Conservation (phyloP, 2,113 vertebrate genomes). For the Colossoma macropomum region DNA sequence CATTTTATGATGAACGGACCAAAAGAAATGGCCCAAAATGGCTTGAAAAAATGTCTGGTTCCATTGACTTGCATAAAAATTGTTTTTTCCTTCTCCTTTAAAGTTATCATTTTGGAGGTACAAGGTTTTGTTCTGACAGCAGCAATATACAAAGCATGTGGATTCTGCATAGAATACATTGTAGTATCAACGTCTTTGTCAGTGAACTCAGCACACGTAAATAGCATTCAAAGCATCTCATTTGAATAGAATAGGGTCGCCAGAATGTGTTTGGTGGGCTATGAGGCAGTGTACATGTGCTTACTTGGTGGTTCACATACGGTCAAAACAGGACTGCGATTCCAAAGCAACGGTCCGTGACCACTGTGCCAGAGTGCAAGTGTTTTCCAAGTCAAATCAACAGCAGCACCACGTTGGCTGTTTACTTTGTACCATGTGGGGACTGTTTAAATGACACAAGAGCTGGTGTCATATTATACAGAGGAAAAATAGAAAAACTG, state of each 20-base stretch:
- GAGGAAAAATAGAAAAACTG: not conserved
- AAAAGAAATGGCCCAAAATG: no score
- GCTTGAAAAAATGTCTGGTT: no score
- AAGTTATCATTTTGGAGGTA: no score
- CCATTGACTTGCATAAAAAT: no score
- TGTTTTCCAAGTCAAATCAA: constrained; percentile 85
- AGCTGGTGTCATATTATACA: not conserved
- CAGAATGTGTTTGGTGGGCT: constrained; percentile 31
- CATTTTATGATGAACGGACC: no score
- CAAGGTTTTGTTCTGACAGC: no score
- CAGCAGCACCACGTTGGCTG: constrained; percentile 66
- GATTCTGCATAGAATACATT: constrained; percentile 25
- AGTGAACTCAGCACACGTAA: constrained; percentile 45
- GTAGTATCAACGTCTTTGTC: constrained; percentile 55
- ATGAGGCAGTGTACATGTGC: constrained; percentile 51
- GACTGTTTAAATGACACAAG: constrained; percentile 56
- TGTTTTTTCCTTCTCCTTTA: no score
- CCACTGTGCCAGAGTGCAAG: constrained; percentile 74
- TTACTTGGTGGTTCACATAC: constrained; percentile 75
- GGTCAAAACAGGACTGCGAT: constrained; percentile 72
- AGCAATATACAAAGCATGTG: not conserved
- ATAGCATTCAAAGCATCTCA: constrained; percentile 55
- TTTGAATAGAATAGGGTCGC: constrained; percentile 56
- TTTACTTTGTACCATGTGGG: constrained; percentile 70
- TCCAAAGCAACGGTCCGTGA: constrained; percentile 84